Conservation (phyloP, 2,113 vertebrate genomes). For the Sclerurus mexicanus region DNA sequence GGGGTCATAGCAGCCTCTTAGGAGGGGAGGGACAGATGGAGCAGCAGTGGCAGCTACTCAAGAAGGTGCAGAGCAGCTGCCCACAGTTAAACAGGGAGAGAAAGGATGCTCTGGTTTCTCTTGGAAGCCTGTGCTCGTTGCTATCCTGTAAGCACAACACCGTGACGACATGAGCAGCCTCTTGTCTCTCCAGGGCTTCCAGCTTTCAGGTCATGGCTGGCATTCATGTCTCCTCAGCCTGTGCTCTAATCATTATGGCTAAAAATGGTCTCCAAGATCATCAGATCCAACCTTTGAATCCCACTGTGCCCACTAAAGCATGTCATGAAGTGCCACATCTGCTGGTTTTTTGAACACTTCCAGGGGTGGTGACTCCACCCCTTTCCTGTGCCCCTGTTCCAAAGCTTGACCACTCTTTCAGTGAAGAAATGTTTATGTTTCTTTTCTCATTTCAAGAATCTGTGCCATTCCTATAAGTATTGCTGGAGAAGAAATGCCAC, state of each 20-base stretch:
- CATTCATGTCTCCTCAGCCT: not conserved
- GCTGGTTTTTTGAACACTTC: not conserved
- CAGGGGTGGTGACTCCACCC: not conserved
- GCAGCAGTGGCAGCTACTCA: not conserved
- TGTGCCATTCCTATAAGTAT: rapidly evolving
- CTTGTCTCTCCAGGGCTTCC: not conserved
- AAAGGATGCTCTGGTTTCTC: not conserved
- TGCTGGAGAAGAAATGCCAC: not conserved
- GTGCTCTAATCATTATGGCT: not conserved
- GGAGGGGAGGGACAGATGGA: not conserved
- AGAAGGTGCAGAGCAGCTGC: not conserved
- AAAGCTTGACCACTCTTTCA: not conserved
- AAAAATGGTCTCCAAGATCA: not conserved
- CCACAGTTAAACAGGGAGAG: not conserved
- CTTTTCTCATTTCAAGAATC: not conserved
- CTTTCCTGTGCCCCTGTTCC: not conserved
- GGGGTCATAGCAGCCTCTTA: not conserved
- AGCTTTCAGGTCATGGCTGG: not conserved
- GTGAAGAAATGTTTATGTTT: not conserved
- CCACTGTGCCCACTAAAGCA: not conserved
- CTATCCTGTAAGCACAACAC: not conserved
- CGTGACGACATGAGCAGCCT: not conserved
- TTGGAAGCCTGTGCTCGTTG: not conserved
- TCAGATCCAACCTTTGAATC: not conserved
- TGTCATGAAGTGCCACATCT: not conserved